A percentile compares a stretch with the other conserved stretches of the same genome.
These are phyloP conservation scores for Drosophila neutralis DNA, from an alignment of 2,888 invertebrate genomes.

Conservation along the genomic window DNA sequence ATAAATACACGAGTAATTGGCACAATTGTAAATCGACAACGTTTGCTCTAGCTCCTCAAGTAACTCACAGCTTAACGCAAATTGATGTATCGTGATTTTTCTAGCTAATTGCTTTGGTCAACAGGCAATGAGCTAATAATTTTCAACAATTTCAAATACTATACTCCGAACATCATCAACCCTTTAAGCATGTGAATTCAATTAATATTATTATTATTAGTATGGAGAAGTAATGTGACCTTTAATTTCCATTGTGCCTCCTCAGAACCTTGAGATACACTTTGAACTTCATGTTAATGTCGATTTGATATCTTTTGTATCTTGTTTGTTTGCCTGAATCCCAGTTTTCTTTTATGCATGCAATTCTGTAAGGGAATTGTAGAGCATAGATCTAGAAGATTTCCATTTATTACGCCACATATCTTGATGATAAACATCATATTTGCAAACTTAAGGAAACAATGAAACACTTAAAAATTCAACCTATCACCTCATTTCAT, in stretches of 20 bases:
- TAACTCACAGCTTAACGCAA: constrained; percentile 69
- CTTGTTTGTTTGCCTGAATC: background rate
- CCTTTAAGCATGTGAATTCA: constrained; percentile 13
- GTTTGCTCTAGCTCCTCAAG: constrained; percentile 15
- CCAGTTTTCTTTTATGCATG: background rate
- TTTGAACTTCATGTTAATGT: background rate
- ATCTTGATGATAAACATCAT: background rate
- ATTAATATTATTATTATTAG: background rate
- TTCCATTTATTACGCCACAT: background rate
- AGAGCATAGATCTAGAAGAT: background rate
- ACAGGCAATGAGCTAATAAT: constrained; percentile 37
- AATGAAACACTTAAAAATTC: background rate
- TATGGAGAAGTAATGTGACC: constrained; percentile 3
- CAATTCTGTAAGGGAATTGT: background rate
- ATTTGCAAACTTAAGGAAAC: background rate
- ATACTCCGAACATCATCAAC: constrained; percentile 7
- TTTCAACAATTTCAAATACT: constrained; percentile 21
- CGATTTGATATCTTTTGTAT: background rate
- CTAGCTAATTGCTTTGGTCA: constrained; percentile 67
- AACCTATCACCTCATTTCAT: background rate
- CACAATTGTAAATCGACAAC: constrained; percentile 67
- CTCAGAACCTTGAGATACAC: constrained; percentile 8
- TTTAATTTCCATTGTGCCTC: constrained; percentile 11
- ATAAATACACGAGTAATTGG: constrained; percentile 61
- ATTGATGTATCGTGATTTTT: constrained; percentile 77